phyloP scores from a whole-genome alignment of 1,140 invertebrate genomes.

The Cydia strobilella region DNA sequence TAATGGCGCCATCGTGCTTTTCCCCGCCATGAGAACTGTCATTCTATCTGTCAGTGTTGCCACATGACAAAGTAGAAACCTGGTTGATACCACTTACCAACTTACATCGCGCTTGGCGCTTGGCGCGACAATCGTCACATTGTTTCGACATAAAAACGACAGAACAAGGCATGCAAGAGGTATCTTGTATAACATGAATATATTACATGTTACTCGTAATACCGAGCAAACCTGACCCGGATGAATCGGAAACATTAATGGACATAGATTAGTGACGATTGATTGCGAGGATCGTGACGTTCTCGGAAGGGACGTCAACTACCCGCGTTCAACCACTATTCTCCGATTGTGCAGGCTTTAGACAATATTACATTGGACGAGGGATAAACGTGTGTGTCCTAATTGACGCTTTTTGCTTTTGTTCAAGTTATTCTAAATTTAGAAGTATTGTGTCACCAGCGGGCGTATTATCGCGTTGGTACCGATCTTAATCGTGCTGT shows the following conservation, averaged over 20 bases:
- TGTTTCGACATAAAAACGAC: too few relatives aligned
- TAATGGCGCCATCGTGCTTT: too few relatives aligned
- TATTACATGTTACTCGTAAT: background rate
- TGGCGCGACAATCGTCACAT: too few relatives aligned
- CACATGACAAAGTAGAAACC: too few relatives aligned
- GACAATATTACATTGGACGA: background rate
- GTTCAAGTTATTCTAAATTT: background rate
- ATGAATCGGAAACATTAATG: background rate
- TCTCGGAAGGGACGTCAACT: background rate
- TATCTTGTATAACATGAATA: background rate
- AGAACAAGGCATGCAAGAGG: background rate
- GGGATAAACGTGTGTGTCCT: background rate
- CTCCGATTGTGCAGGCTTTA: background rate
- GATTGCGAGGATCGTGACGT: background rate
- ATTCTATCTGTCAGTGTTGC: too few relatives aligned
- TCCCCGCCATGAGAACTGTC: too few relatives aligned
- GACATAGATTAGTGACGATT: constrained; percentile 1
- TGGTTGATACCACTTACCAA: too few relatives aligned
- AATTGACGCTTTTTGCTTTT: background rate
- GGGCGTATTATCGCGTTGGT: background rate
- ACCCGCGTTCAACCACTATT: background rate
- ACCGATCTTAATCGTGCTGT: background rate
- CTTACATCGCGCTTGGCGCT: too few relatives aligned
- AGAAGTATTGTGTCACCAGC: too few relatives aligned
- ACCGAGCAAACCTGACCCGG: background rate